phyloP scores from a whole-genome alignment of 2,797 vertebrate species.

The Molossus alvarezi region DNA sequence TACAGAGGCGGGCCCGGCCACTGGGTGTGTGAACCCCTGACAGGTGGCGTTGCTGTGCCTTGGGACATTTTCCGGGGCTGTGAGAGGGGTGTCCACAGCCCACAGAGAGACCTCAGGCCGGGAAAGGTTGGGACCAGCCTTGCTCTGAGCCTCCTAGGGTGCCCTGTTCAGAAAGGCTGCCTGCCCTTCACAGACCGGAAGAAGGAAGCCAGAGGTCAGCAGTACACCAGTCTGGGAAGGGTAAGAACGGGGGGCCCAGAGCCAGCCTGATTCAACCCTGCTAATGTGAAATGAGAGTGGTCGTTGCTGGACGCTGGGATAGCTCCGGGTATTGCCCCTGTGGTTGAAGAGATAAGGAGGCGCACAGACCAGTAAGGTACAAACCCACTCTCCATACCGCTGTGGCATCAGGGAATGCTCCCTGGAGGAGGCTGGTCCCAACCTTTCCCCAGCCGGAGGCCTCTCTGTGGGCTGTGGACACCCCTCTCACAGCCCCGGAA shows the following conservation, averaged over 20 bases:
- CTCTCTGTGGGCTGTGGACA: background rate
- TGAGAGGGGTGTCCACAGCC: background rate
- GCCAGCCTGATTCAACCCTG: background rate
- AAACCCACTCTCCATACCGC: background rate
- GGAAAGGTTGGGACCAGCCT: background rate
- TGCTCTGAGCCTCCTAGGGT: background rate
- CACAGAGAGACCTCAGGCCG: background rate
- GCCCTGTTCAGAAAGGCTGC: background rate
- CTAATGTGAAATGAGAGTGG: background rate
- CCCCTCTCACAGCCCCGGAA: fast-evolving
- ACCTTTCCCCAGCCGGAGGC: background rate
- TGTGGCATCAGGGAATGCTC: constrained; percentile 5
- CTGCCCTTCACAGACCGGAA: background rate
- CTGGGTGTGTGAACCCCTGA: background rate
- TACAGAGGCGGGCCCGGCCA: fast-evolving
- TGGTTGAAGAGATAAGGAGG: background rate
- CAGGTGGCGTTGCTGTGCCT: fast-evolving
- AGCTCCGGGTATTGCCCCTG: background rate
- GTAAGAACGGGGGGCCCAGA: background rate
- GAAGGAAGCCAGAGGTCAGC: fast-evolving
- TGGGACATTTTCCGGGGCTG: fast-evolving
- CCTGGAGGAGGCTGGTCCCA: background rate
- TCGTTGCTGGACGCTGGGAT: fast-evolving
- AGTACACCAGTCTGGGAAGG: background rate
- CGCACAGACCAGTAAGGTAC: background rate